Base-by-base conservation (phyloP, 1,140 invertebrate species). In the Trissolcus basalis region DNA sequence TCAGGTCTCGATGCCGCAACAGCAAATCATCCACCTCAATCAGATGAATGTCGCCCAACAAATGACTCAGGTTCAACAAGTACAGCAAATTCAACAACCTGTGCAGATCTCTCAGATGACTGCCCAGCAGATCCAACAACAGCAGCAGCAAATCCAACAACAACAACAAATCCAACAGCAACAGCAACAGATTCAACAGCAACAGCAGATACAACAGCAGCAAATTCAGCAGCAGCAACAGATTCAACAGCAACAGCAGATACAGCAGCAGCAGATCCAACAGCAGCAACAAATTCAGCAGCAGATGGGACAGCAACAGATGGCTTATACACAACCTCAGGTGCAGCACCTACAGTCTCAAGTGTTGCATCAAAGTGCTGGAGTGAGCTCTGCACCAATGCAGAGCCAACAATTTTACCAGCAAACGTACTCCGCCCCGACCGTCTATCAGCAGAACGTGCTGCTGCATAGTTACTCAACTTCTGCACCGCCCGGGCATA, bases 41-140 rank as follows among this genome's bases (percentile, higher is more conserved):
- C 83, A 86, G 58, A 89, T 91, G 78, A 87, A 85, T 11, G 89
- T 90, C 16, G 84, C 89, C 0, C 88, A 89, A 54, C 90, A 90
- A 36, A 86, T 90, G 65, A 69, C 88, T n/a, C 82, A 83, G 71
- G 81, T 86, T 48, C 84, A 86, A 32, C 78, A 89, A 19, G 84
- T 85, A 16, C 43, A 44, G 10, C 81, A 89, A 16, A 86, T 86
- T 10, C 76, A 79, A 8, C 83, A 74, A 39, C 75, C 47, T 81
- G 83, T 79, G 78, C 86, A 33, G 79, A 85, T 44, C 41, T 81
- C 43, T 75, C 86, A 73, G 83, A 87, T 63, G 82, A 85, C 12
- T 0, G 86, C 88, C 50, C 87, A 85, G 12, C 77, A 80, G 33
- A 58, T 73, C 4, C 73, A 70, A 45, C 39, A 43, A 53, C 87